Evolutionary conservation across 2,113 vertebrate species (phyloP), one percentile per base, ranked within the genome.

Genomic region (Phaethon lepturus): DNA sequence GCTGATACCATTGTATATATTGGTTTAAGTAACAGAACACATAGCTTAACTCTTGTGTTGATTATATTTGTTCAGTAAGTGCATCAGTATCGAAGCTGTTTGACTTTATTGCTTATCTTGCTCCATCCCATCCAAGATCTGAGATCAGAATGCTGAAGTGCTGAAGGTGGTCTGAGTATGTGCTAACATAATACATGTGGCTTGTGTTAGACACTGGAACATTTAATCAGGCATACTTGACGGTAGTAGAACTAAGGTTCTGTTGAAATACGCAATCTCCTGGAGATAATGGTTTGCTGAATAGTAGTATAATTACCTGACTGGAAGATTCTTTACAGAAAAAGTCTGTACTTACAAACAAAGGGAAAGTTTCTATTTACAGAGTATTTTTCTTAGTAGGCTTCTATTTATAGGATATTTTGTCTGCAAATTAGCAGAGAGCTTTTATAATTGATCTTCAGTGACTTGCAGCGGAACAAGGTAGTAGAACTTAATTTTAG

Each of bases 201-300:
- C 42, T 92, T 78, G 15, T 0, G 0, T 83, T 91, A 74, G 52
- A 13, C 28, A 9, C 24, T 50, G 33, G 40, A 49, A 59, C 40
- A 5, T 68, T 94, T 87, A 28, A 52, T 87, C 79, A 78, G 60
- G 44, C 24, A 22, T 75, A 38, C 23, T 87, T 92, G 53, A 60
- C 53, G 67, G 58, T 45, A 67, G 49, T 26, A 87, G 75, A 71
- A 77, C 55, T 35, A 49, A 84, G 56, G 31, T 81, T 93, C 60
- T 89, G 25, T 91, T 81, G 94, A 81, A 95, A 78, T 56, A 91
- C 47, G 58, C 44, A 58, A 53, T 91, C 64, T 93, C 44, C 83
- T 86, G 53, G 60, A 97, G 72, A 64, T 85, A 93, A 89, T 92
- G 40, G 44, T 60, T 90, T 88, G 72, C 75, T 84, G 64, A 89